These are phyloP conservation scores for Protophormia terraenovae DNA, from an alignment of 2,888 invertebrate genomes.

Conservation along the genomic window DNA sequence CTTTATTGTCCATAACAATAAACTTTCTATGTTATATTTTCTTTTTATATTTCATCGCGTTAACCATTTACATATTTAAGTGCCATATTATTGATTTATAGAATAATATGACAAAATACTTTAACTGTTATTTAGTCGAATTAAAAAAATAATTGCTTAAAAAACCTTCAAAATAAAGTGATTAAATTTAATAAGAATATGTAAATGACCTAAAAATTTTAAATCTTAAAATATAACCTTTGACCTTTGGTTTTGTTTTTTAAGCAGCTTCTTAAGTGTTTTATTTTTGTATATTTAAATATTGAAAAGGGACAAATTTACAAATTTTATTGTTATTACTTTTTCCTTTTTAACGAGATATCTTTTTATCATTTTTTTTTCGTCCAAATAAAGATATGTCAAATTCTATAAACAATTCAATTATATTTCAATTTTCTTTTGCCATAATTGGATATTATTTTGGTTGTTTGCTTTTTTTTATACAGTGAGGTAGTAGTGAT, in stretches of 20 bases:
- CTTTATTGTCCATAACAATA: neutral
- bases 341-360: neutral
- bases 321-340: neutral
- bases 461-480: neutral
- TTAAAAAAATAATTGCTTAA: neutral
- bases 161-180: too few species aligned
- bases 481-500: too few species aligned
- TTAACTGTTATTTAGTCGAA: neutral
- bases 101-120: neutral
- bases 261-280: neutral
- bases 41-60: neutral
- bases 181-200: neutral
- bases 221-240: too few species aligned
- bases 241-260: too few species aligned
- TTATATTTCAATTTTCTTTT: neutral
- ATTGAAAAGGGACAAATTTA: neutral
- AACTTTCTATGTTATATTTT: neutral
- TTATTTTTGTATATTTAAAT: neutral
- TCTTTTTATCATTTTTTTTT: too few species aligned
- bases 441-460: neutral
- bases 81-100: neutral
- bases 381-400: neutral
- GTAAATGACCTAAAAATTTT: neutral
- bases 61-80: neutral
- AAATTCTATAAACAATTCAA: neutral